Base-by-base conservation (phyloP, 2,113 vertebrate genomes). In the Poeciliopsis turrubarensis region DNA sequence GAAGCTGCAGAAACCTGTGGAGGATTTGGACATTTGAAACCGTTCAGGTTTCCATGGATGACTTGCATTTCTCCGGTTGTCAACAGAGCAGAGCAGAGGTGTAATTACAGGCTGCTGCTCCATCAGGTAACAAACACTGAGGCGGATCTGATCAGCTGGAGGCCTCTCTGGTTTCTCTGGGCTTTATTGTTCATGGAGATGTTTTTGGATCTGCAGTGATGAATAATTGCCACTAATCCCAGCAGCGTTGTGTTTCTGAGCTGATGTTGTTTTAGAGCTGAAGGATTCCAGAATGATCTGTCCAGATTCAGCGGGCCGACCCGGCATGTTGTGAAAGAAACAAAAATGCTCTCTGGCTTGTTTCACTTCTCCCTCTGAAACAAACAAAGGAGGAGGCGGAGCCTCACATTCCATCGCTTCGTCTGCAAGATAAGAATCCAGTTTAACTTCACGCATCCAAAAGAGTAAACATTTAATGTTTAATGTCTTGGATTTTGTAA, bases 21-120 rank as follows among this genome's bases (percentile, higher is more conserved):
- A 47, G 17, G 1, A 17, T 47, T 47, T 47, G 14, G 15, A 7
- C 13, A 15, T 41, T 41, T 41, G 15, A 41, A 41, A 13, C 2
- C 39, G 14, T 41, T 15, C 3, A 19, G 17, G 32, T 47, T 64
- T 27, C 74, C 39, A 66, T 80, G 77, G 79, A 89, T 87, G 87
- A 86, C 87, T 89, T 89, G 83, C 86, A 79, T 81, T 87, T 82
- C 73, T 78, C 14, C 72, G 44, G 75, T 85, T 80, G 87, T 91
- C 83, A 90, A 86, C 89, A 92, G 78, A 47, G 19, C 7, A 30
- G n/a, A 65, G 12, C 32, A 12, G 25, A 66, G 64, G 22, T 66
- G 64, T 66, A 66, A 66, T 66, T 66, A 66, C 32, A 6, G 64
- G 64, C 64, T 66, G 34, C 32, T n/a, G 64, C 31, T 39, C 64